Percentiles rank a stretch among this genome's conserved stretches.
These are phyloP conservation scores for Macrosoma leucophasiata DNA, from an alignment of 2,888 invertebrate species.

Conservation along the genomic window DNA sequence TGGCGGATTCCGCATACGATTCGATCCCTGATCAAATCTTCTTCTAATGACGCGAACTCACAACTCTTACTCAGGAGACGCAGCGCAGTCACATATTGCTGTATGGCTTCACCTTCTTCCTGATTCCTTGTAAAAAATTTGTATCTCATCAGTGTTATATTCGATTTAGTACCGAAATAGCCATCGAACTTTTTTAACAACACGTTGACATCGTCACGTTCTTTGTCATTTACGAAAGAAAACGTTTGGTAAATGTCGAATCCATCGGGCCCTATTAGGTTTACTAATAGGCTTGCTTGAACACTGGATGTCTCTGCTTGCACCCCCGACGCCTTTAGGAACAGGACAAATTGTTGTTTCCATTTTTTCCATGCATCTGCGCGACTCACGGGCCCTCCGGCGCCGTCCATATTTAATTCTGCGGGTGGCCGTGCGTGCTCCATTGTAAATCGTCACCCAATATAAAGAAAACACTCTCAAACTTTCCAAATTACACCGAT, in stretches of 20 bases:
- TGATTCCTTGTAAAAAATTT: conserved; percentile 25
- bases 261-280: background rate
- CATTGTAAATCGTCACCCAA: too few relatives aligned
- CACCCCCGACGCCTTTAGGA: too few relatives aligned
- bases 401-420: too few relatives aligned
- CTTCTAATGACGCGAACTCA: conserved; percentile 19
- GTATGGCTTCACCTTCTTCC: conserved; percentile 22
- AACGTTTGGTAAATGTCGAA: background rate
- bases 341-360: too few relatives aligned
- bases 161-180: conserved; percentile 19
- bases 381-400: too few relatives aligned
- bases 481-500: too few relatives aligned
- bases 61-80: conserved; percentile 22
- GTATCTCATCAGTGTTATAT: conserved; percentile 2
- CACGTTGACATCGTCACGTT: conserved; percentile 16
- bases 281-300: too few relatives aligned
- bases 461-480: too few relatives aligned
- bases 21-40: conserved; percentile 19
- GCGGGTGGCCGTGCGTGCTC: too few relatives aligned
- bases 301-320: too few relatives aligned
- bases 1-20: conserved; percentile 16
- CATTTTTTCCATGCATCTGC: too few relatives aligned
- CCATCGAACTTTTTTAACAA: conserved; percentile 22
- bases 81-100: conserved; percentile 26
- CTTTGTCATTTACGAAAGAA: conserved; percentile 8